Conservation (phyloP, 2,888 invertebrate species). For the Eristalinus aeneus region DNA sequence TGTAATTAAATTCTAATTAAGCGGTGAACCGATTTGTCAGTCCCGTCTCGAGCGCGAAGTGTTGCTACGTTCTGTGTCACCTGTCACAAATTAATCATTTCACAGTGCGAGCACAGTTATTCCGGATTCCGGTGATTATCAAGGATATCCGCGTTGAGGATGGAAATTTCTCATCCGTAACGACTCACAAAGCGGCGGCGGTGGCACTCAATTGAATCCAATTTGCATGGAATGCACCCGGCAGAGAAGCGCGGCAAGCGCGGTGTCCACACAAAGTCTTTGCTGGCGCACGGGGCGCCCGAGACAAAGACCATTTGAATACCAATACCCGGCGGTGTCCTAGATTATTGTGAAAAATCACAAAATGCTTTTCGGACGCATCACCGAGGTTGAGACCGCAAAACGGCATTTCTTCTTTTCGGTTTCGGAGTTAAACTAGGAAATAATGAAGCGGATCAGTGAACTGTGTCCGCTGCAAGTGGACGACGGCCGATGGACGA, state of each 20-base stretch:
- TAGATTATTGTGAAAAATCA: slow-evolving; percentile 47
- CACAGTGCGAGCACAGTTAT: slow-evolving; percentile 34
- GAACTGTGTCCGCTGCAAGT: slow-evolving; percentile 67
- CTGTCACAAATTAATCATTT: slow-evolving; percentile 62
- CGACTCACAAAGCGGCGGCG: slow-evolving; percentile 10
- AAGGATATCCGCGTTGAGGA: slow-evolving; percentile 62
- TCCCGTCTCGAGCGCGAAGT: slow-evolving; percentile 26
- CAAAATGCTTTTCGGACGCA: slow-evolving; percentile 61
- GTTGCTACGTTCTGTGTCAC: slow-evolving; percentile 36
- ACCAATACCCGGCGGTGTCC: slow-evolving; percentile 48
- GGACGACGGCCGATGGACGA: slow-evolving; percentile 8
- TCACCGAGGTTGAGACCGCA: slow-evolving; percentile 47
- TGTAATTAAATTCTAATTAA: slow-evolving; percentile 70
- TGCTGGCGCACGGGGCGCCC: slow-evolving; percentile 2
- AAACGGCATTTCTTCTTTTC: slow-evolving; percentile 61
- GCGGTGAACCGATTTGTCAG: slow-evolving; percentile 59
- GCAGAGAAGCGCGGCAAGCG: slow-evolving; percentile 14
- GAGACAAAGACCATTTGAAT: slow-evolving; percentile 54
- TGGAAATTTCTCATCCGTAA: slow-evolving; percentile 33
- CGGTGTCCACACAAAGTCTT: not conserved
- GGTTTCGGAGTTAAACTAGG: slow-evolving; percentile 59
- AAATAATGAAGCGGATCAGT: slow-evolving; percentile 69
- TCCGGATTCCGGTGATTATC: slow-evolving; percentile 45
- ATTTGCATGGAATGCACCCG: slow-evolving; percentile 54
- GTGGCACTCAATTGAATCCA: slow-evolving; percentile 23